phyloP scores from a whole-genome alignment of 53 echinoderm and acorn worm genomes.

The Hippasteria phrygiana region DNA sequence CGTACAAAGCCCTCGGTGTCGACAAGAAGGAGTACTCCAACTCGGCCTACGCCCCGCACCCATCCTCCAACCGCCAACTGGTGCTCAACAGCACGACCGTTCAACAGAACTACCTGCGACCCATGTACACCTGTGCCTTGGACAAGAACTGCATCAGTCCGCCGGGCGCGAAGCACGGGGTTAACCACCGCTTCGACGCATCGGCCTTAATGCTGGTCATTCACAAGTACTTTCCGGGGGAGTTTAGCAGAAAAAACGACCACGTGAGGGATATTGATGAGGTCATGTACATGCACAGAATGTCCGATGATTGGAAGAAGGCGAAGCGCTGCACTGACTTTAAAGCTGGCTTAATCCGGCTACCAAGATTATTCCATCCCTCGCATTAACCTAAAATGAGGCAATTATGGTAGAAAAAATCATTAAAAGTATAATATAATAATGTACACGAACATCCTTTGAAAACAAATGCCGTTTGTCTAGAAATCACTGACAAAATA shows the following conservation, averaged over 20 bases:
- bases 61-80: slow-evolving; percentile 71
- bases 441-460: too few relatives aligned
- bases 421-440: too few relatives aligned
- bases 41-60: slow-evolving; percentile 57
- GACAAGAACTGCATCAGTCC: slow-evolving; percentile 34
- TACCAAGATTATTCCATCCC: too few relatives aligned
- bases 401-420: too few relatives aligned
- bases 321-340: neutral
- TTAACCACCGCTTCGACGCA: slow-evolving; percentile 51
- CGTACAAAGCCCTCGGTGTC: slow-evolving; percentile 68
- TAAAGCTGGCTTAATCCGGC: too few relatives aligned
- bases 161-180: slow-evolving; percentile 15
- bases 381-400: too few relatives aligned
- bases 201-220: slow-evolving; percentile 54
- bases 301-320: neutral
- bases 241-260: slow-evolving; percentile 30
- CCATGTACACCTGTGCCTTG: slow-evolving; percentile 60
- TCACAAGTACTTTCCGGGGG: slow-evolving; percentile 36
- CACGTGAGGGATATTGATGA: slow-evolving; percentile 24
- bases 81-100: slow-evolving; percentile 72
- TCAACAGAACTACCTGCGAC: slow-evolving; percentile 57
- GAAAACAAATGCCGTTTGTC: too few relatives aligned
- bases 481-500: too few relatives aligned
- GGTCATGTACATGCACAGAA: slow-evolving; percentile 11
- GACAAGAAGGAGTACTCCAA: slow-evolving; percentile 58